phyloP scores from a whole-genome alignment of 2,888 invertebrate genomes.

The Drosophila kanekoi region DNA sequence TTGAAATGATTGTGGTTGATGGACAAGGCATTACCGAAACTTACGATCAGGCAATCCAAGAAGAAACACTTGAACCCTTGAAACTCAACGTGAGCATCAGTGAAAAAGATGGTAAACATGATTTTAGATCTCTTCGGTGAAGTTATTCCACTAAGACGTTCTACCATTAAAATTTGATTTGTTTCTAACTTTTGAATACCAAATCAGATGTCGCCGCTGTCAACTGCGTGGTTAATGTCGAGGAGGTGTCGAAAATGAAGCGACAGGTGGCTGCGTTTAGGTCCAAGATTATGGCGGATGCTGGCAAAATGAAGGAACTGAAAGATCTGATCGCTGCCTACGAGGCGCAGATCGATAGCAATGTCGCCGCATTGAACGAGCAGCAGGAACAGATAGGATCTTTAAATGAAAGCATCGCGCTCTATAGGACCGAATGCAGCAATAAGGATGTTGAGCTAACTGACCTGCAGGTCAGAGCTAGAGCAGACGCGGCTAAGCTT shows the following conservation, averaged over 20 bases:
- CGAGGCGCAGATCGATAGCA: constrained; percentile 4
- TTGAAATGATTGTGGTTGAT: neutral
- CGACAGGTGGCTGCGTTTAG: neutral
- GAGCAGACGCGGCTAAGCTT: neutral
- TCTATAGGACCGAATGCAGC: neutral
- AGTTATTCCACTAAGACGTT: too few species aligned
- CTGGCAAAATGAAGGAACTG: neutral
- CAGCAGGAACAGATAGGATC: neutral
- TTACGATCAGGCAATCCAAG: neutral
- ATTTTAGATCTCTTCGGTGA: too few species aligned
- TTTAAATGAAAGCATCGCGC: neutral
- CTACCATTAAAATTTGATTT: too few species aligned
- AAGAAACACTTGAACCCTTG: neutral
- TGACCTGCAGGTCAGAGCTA: neutral
- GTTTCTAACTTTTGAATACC: neutral
- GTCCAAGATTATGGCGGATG: neutral
- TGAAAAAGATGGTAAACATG: neutral
- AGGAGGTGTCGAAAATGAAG: neutral
- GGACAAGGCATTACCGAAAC: neutral
- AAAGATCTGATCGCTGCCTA: neutral
- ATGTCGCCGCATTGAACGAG: neutral
- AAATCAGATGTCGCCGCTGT: neutral
- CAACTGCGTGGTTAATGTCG: neutral
- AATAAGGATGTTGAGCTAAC: neutral
- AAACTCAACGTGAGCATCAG: neutral